Base-by-base conservation (phyloP, 2,797 vertebrate species). In the Acomys russatus region DNA sequence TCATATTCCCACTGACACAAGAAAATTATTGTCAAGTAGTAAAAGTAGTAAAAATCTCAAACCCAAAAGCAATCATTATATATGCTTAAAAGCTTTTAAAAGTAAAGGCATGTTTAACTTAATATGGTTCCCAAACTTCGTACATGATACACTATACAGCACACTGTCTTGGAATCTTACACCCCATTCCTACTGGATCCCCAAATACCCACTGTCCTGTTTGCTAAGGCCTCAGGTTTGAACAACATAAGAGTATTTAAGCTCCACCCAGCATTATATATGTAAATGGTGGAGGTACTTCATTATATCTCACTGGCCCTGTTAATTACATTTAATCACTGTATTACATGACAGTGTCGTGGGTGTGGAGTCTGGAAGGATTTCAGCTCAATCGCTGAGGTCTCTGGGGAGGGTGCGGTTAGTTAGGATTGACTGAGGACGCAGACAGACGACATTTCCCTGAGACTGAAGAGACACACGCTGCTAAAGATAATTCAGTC, bases 41-140 rank as follows among this genome's bases (percentile, higher is more conserved):
- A 94, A 90, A 95, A 85, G 9, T 73, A 94, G 61, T 54, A 95
- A 70, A n/a, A 0, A 44, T 82, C 90, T 91, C 20, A 35, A 94
- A 74, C 90, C 35, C 23, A 90, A 87, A 94, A 94, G 20, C 30
- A 71, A 74, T 73, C 83, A 84, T 25, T 85, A 17, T 9, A 78
- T 80, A 77, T 80, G 0, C 14, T 35, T 82, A 44, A 80, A 71
- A n/a, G 23, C 30, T 56, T 79, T 68, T 51, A 54, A 92, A 44
- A 6, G 82, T 66, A 61, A 54, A 86, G 73, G 23, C 85, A 17
- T 92, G 18, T 56, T 93, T 95, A 94, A 44, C 23, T 88, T 94
- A 68, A 59, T 38, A 49, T 88, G 6, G 33, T 71, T 76, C 64
- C 35, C 20, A 90, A 66, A 94, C 38, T 71, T 90, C 56, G 9